Percentiles rank a stretch among this genome's conserved stretches.
phyloP scores from a whole-genome alignment of 2,797 vertebrate genomes.

The Lateolabrax maculatus region DNA sequence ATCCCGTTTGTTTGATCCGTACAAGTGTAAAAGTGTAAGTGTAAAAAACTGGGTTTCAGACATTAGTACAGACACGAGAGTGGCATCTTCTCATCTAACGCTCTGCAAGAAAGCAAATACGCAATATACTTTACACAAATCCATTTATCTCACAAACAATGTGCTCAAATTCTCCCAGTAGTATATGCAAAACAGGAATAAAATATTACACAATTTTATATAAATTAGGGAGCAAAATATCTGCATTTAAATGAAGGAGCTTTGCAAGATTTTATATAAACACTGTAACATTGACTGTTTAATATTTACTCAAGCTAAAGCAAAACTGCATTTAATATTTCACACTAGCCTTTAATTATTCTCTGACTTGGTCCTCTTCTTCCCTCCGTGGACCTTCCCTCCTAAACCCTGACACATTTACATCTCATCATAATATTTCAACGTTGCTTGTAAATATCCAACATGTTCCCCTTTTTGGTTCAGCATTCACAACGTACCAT shows the following conservation, averaged over 20 bases:
- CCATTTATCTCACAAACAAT: too few species aligned
- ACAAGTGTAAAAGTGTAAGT: neutral
- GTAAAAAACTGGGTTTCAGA: neutral
- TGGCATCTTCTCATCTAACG: neutral
- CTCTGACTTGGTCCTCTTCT: conserved; percentile 5
- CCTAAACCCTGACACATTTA: conserved; percentile 12
- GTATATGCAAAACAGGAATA: conserved; percentile 31
- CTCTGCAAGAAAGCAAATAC: neutral
- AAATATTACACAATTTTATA: conserved; percentile 43
- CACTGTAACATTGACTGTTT: conserved; percentile 38
- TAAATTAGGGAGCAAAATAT: conserved; percentile 23
- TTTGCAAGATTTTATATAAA: conserved; percentile 39
- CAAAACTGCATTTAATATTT: conserved; percentile 42
- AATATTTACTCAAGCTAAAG: conserved; percentile 32
- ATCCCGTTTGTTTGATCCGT: neutral
- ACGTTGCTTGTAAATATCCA: neutral
- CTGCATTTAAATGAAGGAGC: conserved; percentile 23
- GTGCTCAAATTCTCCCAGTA: neutral
- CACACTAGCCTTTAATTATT: conserved; percentile 29
- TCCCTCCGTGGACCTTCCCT: neutral
- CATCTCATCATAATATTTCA: neutral
- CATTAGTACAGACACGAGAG: too few species aligned
- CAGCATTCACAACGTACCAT: conserved; percentile 7
- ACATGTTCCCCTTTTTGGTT: conserved; percentile 3
- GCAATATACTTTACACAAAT: too few species aligned